A percentile compares a stretch with the other conserved stretches of the same genome.
Evolutionary conservation across 2,797 vertebrate species (phyloP).

Genomic region (Crenichthys baileyi): DNA sequence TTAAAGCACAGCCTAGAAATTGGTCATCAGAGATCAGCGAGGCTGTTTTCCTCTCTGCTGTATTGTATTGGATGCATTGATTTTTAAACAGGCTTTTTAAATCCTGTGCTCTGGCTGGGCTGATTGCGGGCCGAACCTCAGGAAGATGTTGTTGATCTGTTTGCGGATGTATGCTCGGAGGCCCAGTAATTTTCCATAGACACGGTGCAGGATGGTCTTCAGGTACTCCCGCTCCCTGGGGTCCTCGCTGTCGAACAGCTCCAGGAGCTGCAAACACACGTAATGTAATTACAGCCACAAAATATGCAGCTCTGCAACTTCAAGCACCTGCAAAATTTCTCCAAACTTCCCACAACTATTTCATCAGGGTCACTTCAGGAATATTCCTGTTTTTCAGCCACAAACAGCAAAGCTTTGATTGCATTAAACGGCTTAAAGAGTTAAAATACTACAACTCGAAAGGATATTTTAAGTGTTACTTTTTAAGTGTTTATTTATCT

Average conservation of each 20-base stretch:
- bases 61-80: conserved; percentile 31
- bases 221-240: conserved; percentile 92
- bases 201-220: conserved; percentile 93
- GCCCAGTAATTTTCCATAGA: conserved; percentile 94
- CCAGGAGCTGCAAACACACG: conserved; percentile 81
- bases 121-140: conserved; percentile 78
- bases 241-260: conserved; percentile 93
- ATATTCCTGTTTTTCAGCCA: neutral
- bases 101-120: conserved; percentile 3
- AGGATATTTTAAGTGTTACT: neutral
- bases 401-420: neutral
- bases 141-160: conserved; percentile 96
- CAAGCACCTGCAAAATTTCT: neutral
- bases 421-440: neutral
- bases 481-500: conserved; percentile 1
- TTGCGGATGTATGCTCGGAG: conserved; percentile 93
- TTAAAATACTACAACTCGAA: neutral
- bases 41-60: neutral
- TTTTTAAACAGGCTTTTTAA: conserved; percentile 20
- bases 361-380: neutral
- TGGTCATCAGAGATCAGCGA: too few relatives aligned
- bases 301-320: conserved; percentile 4
- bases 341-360: neutral
- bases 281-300: conserved; percentile 23
- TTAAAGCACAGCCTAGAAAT: neutral